Evolutionary conservation across 1,140 invertebrate species (phyloP).

Genomic region (Pseudomyrmex pallidus): DNA sequence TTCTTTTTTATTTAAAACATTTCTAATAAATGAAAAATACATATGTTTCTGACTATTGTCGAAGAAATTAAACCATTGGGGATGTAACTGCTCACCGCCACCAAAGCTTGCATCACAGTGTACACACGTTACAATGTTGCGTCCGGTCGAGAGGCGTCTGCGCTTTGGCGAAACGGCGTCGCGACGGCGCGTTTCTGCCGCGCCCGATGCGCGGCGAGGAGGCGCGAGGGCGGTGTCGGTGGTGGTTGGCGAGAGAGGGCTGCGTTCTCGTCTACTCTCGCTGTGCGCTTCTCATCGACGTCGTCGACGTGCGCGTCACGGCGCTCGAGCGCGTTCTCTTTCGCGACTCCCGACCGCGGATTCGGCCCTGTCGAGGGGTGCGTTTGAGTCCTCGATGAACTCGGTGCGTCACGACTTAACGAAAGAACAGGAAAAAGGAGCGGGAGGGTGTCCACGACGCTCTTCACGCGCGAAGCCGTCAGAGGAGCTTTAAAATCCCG

Average conservation of each 20-base stretch:
- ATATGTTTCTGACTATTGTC: too few species aligned
- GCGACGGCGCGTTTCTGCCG: constrained; percentile 71
- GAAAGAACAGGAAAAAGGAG: neutral
- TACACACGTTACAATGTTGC: constrained; percentile 49
- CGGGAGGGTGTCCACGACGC: constrained; percentile 1
- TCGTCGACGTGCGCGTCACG: constrained; percentile 61
- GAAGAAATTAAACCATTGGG: too few species aligned
- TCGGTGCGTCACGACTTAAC: constrained; percentile 22
- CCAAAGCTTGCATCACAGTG: too few species aligned
- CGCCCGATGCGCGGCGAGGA: constrained; percentile 65
- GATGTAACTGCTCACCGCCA: too few species aligned
- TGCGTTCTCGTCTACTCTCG: constrained; percentile 59
- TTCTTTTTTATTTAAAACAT: too few species aligned
- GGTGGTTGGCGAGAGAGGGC: constrained; percentile 57
- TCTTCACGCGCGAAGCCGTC: constrained; percentile 6
- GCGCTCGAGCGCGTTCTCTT: constrained; percentile 19
- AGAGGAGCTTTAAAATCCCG: too few species aligned
- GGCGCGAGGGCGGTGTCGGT: constrained; percentile 79
- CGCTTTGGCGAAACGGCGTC: constrained; percentile 64
- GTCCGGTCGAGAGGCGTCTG: constrained; percentile 53
- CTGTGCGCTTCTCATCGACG: constrained; percentile 53
- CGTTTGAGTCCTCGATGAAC: neutral
- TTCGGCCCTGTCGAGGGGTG: neutral
- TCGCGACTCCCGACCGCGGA: neutral
- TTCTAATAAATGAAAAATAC: too few species aligned